Percentiles rank a stretch among this genome's conserved stretches.
phyloP scores from a whole-genome alignment of 1,140 invertebrate species.

The Pachypeltis micranthus region DNA sequence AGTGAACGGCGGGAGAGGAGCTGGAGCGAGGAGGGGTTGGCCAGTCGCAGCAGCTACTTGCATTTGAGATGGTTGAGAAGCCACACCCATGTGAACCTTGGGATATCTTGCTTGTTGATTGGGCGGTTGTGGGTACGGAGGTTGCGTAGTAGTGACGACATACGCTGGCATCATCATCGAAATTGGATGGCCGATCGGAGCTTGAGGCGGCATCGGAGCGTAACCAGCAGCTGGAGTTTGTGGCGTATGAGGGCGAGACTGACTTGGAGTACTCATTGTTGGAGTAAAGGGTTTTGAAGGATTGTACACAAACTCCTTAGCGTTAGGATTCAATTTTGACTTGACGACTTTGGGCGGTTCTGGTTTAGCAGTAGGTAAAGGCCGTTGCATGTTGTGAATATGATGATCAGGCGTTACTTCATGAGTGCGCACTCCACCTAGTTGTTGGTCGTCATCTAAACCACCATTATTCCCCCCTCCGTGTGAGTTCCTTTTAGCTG shows the following conservation, averaged over 20 bases:
- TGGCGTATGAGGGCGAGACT: slow-evolving; percentile 66
- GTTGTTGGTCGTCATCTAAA: neutral
- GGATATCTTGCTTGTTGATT: slow-evolving; percentile 38
- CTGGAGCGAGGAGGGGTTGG: slow-evolving; percentile 65
- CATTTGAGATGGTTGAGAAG: slow-evolving; percentile 44
- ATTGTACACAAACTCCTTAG: slow-evolving; percentile 77
- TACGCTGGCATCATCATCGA: slow-evolving; percentile 38
- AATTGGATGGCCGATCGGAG: slow-evolving; percentile 31
- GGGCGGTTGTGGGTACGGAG: slow-evolving; percentile 34
- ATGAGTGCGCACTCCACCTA: neutral
- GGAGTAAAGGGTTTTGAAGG: slow-evolving; percentile 68
- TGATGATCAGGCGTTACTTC: neutral
- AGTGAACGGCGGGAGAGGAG: slow-evolving; percentile 37
- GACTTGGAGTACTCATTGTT: slow-evolving; percentile 57
- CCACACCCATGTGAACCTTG: slow-evolving; percentile 34
- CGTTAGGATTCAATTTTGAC: slow-evolving; percentile 74
- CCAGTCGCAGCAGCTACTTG: slow-evolving; percentile 65
- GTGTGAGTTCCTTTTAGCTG: slow-evolving; percentile 20
- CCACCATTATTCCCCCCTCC: slow-evolving; percentile 28
- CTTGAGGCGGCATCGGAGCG: slow-evolving; percentile 32
- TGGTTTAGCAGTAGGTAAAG: slow-evolving; percentile 28
- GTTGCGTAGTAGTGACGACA: slow-evolving; percentile 35
- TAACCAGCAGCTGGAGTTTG: slow-evolving; percentile 52
- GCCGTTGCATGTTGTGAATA: neutral
- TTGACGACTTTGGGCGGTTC: slow-evolving; percentile 44